Base-by-base conservation (phyloP, 2,797 vertebrate genomes). In the Distichodus sexfasciatus region DNA sequence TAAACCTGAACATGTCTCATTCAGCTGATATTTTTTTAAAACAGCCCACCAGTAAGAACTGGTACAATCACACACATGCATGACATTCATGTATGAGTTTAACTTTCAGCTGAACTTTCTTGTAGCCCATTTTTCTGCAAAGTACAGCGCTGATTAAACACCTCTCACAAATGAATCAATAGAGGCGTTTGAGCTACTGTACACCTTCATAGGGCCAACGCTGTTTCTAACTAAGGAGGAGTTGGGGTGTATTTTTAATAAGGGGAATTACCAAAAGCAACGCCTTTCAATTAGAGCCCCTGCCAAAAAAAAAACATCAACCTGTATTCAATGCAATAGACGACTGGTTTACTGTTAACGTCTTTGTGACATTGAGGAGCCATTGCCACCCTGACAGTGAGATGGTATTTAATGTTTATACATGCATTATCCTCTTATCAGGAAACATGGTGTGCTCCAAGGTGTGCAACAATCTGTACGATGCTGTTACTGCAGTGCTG, bases 291-390 rank as follows among this genome's bases (percentile, higher is more conserved):
- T 8, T 57, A 36, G 2, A 3, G 35, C 40, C 35, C 51, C 35
- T 58, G 35, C 8, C 29, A 72, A 63, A 50, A 48, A 33, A 54
- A 54, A 17, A 17, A 28, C 2, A 36, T 24, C 44, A 29, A 31
- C 31, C 28, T 29, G 47, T 66, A 65, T 71, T 68, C 47, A 80
- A 87, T 85, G 86, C 89, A 89, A 86, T 84, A 86, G 75, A 76
- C 76, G 76, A 85, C 83, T 82, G 84, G 78, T 85, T 86, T 79
- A 76, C 68, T 74, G 75, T 68, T 73, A 61, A 35, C 19, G 67
- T 70, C 31, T 47, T 59, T 74, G 71, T 69, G 69, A n/a, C 47
- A 61, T 64, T 47, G n/a, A 55, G 44, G 41, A 76, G 62, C 46
- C 51, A 15, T 35, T 66, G 38, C 48, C 36, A 35, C 33, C 44